Evolutionary conservation across 2,797 vertebrate genomes (phyloP).

Genomic region (Mustela erminea): DNA sequence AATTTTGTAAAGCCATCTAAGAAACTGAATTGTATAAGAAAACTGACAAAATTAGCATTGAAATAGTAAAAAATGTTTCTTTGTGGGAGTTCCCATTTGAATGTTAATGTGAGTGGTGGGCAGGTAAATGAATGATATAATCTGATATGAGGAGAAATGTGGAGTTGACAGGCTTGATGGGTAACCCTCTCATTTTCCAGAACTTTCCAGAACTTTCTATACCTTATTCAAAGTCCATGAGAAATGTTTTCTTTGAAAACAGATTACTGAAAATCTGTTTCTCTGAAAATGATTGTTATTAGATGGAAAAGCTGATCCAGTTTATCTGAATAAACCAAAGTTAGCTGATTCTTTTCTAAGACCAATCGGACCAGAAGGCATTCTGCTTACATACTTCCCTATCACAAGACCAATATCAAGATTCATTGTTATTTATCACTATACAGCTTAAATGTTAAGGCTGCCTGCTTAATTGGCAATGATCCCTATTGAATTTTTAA

Average conservation of each 20-base stretch:
- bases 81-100: slow-evolving; percentile 29
- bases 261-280: neutral
- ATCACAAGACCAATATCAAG: slow-evolving; percentile 35
- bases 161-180: slow-evolving; percentile 26
- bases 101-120: neutral
- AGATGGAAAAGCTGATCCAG: neutral
- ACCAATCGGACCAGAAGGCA: neutral
- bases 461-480: slow-evolving; percentile 60
- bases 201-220: neutral
- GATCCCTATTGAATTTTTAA: slow-evolving; percentile 66
- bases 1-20: slow-evolving; percentile 31
- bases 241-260: slow-evolving; percentile 42
- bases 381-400: slow-evolving; percentile 38
- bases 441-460: slow-evolving; percentile 59
- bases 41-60: slow-evolving; percentile 24
- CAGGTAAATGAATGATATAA: neutral
- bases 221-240: slow-evolving; percentile 29
- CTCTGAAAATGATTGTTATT: slow-evolving; percentile 42
- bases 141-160: slow-evolving; percentile 36
- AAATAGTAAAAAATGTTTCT: slow-evolving; percentile 13
- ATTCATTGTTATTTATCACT: slow-evolving; percentile 72
- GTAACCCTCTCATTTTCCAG: slow-evolving; percentile 13
- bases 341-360: slow-evolving; percentile 14
- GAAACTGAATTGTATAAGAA: neutral
- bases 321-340: slow-evolving; percentile 35